Base-by-base conservation (phyloP, 2,797 vertebrate species). In the Chanos chanos region DNA sequence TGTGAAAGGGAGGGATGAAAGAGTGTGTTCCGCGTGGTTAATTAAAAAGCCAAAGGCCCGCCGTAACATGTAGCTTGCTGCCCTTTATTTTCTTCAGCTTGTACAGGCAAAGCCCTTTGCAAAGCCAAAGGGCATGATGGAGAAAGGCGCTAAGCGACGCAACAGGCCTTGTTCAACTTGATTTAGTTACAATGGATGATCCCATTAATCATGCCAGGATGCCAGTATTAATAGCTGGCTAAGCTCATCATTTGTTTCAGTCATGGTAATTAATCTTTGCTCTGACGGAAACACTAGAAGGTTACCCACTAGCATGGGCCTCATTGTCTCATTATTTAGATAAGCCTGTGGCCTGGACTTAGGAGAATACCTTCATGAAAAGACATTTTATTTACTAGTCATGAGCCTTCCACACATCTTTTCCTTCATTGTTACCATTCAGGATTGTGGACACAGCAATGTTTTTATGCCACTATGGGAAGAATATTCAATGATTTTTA, bases 141-240 rank as follows among this genome's bases (percentile, higher is more conserved):
- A 60, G 28, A 61, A 83, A 84, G 74, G 76, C 69, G 68, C 73
- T 82, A 85, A 87, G 81, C 78, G 84, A 85, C 82, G 86, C 82
- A 81, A 80, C 76, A 75, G 77, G 76, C 80, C 87, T 89, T 89
- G 87, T 91, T 92, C 87, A 85, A 85, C 81, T 83, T 73, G 67
- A 89, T 86, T 89, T 87, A 83, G 81, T 85, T 86, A 80, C 83
- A 86, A 89, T 78, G 85, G 85, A 87, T 81, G 79, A 85, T 90
- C 83, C 81, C 78, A 88, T 90, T 88, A 88, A 88, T 91, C 87
- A 87, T 80, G 83, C 75, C 77, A 83, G 74, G 79, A 83, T 87
- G 84, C 74, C 84, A 84, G 86, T 86, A 85, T 89, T 89, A 93
- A 91, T 86, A 85, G 83, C 70, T 62, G 81, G 83, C 83, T 86